Base-by-base conservation (phyloP, 2,113 vertebrate genomes). In the Trogon melanurus region DNA sequence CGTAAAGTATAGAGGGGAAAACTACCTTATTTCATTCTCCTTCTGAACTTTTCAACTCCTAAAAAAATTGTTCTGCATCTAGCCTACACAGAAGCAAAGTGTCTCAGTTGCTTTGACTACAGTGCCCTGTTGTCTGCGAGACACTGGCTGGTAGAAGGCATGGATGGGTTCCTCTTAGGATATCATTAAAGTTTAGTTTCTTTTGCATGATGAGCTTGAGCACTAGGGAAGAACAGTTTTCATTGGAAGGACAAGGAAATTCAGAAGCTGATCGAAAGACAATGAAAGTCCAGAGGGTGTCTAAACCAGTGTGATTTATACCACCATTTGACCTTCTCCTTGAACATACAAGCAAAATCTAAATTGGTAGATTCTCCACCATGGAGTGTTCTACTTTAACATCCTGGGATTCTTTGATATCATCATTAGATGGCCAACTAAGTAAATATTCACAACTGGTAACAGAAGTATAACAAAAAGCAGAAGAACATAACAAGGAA, bases 11-110 rank as follows among this genome's bases (percentile, higher is more conserved):
- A 74, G 27, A 61, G 34, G 34, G 34, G 58, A 70, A 95, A 95
- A 93, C 51, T 13, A 95, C 82, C 83, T 93, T 86, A 81, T 74
- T 74, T 84, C 30, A 69, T 92, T 87, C 80, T 90, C 51, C 45
- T 71, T 47, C 58, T 95, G 86, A 92, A 93, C 86, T 91, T 91
- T 56, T 93, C 71, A 71, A 69, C 34, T 72, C 41, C 47, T 32
- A 23, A 95, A 56, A 91, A 91, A 80, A 95, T 66, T 19, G 79
- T 69, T 88, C 54, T 34, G n/a, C 50, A n/a, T 73, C 58, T 72
- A 91, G 61, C 57, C 67, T 72, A 75, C 86, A 87, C 20, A 64
- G 47, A 91, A 95, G 36, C 50, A 58, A 80, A 76, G 51, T 44
- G 9, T 75, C 83, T 78, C 65, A 72, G 58, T 58, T 88, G 56